phyloP scores from a whole-genome alignment of 2,113 vertebrate species.

The Hipposideros armiger region DNA sequence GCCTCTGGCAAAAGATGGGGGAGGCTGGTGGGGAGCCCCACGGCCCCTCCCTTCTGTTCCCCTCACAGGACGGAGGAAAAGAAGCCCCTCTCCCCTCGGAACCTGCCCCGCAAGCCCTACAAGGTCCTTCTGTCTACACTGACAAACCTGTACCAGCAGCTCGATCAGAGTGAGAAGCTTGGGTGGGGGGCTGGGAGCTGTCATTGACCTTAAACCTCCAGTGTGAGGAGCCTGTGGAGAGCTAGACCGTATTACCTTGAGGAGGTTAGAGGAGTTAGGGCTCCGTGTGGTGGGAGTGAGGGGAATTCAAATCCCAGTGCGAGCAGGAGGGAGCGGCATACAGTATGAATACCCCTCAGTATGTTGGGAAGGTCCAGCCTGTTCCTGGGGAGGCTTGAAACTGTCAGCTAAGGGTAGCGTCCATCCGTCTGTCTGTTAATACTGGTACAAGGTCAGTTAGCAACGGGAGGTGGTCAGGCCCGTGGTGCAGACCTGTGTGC shows the following conservation, averaged over 20 bases:
- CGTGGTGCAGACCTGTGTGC: neutral
- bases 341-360: neutral
- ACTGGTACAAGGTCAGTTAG: neutral
- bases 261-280: neutral
- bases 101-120: conserved; percentile 93
- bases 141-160: conserved; percentile 90
- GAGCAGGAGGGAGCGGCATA: neutral
- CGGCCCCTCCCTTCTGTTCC: neutral
- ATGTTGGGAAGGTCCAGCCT: no score
- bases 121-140: conserved; percentile 93
- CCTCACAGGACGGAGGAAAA: conserved; percentile 92
- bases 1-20: neutral
- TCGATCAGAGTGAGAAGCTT: conserved; percentile 94
- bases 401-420: neutral
- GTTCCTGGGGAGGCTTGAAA: neutral
- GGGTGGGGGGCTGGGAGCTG: neutral
- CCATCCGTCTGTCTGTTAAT: neutral
- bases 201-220: neutral
- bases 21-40: neutral
- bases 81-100: conserved; percentile 92
- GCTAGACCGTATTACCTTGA: neutral
- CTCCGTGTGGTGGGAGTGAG: neutral
- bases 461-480: neutral
- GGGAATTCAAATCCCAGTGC: neutral
- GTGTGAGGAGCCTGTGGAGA: neutral